phyloP scores from a whole-genome alignment of 23 tunicate species.

The Aplidium turbinatum region DNA sequence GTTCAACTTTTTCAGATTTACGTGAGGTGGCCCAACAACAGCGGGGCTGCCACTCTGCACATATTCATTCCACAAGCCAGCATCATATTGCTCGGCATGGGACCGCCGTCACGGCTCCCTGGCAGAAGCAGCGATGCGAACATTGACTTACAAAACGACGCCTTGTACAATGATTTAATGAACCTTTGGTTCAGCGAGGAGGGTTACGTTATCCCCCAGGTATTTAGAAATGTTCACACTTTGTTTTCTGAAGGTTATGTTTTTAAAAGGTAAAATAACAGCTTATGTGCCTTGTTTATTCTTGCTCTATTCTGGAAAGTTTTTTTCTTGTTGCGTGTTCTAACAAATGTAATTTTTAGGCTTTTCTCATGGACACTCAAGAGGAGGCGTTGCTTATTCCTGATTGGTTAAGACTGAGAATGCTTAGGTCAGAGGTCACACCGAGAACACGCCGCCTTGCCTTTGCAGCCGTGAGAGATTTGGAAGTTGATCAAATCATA shows the following conservation, averaged over 20 bases:
- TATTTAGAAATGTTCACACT: no score
- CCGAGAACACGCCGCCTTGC: conserved; percentile 51
- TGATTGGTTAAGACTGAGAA: conserved; percentile 66
- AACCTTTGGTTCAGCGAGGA: conserved; percentile 71
- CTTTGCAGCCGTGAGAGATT: conserved; percentile 67
- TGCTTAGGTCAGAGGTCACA: conserved; percentile 64
- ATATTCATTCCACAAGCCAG: conserved; percentile 67
- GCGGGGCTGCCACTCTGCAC: conserved; percentile 58
- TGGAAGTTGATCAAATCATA: conserved; percentile 60
- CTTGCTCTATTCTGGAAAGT: no score
- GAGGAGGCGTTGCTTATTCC: conserved; percentile 77
- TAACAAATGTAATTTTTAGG: no score
- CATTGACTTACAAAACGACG: conserved; percentile 11
- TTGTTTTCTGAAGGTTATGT: no score
- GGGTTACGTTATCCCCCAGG: conserved; percentile 71
- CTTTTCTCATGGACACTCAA: conserved; percentile 79
- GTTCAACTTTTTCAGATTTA: conserved; percentile 39
- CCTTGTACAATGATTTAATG: conserved; percentile 52
- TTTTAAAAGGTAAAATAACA: no score
- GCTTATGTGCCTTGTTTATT: no score
- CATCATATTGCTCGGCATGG: conserved; percentile 65
- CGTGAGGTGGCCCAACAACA: conserved; percentile 53
- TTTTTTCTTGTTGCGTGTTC: no score
- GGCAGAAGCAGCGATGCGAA: background rate
- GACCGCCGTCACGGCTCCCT: conserved; percentile 37